Evolutionary conservation across 2,113 vertebrate genomes (phyloP), one percentile per base, ranked within the genome.

Genomic region (Ictalurus punctatus): DNA sequence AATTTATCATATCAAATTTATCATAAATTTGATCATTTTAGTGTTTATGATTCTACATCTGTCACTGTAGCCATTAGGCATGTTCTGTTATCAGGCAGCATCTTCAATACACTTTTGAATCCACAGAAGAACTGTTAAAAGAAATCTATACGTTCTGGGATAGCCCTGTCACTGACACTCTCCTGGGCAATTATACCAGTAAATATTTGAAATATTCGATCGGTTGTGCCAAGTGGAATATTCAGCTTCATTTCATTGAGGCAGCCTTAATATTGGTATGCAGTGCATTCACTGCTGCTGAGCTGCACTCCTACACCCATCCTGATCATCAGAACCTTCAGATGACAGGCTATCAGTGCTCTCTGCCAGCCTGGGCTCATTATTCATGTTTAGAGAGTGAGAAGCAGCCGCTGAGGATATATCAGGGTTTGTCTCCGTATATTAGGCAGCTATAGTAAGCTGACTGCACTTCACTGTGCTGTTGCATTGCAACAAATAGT

Each of bases 401-500:
- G 58, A 83, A 83, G 9, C n/a, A 21, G 30, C 30, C 8, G 25
- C 30, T 25, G 9, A 61, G 58, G 10, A 23, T 82, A 37, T 5
- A 61, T 61, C 34, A 40, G 23, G 9, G 30, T 6, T 61, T 61
- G 58, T 61, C 58, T 83, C 56, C 59, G 30, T 59, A 82, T 25
- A 59, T 58, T 56, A 82, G 17, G 79, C 54, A 58, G 79, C 40
- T 79, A n/a, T 54, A 54, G 34, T 25, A 78, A 23, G 40, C 27
- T 48, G 13, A 52, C 48, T 56, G 8, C 7, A 56, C 52, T 40
- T 56, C n/a, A 79, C n/a, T n/a, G 27, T 59, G n/a, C 30, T 59
- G 56, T 82, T 82, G n/a, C 80, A 82, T 23, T 59, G 80, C 30
- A 82, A n/a, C 30, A 59, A 82, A 61, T 61, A 25, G 21, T 40